A percentile compares a stretch with the other conserved stretches of the same genome.
Evolutionary conservation across 2,888 invertebrate species (phyloP).

Genomic region (Harpalus rufipes): DNA sequence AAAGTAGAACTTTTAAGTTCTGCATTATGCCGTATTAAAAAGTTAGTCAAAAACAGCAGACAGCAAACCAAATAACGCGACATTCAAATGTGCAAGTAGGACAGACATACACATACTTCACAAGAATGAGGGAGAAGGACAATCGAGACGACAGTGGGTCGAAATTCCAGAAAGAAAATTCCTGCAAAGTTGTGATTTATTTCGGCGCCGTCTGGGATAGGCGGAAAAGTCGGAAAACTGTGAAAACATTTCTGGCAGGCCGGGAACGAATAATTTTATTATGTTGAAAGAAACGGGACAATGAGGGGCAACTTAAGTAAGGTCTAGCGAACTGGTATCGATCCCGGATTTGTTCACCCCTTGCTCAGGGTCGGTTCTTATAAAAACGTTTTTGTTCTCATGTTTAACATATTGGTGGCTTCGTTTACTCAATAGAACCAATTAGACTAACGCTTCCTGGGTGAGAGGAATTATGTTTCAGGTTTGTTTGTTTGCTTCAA

Average conservation of each 20-base stretch:
- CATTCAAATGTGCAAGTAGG: conserved; percentile 15
- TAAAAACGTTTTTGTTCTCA: not conserved
- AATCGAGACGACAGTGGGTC: conserved; percentile 35
- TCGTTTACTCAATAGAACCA: not conserved
- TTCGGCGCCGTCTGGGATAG: conserved; percentile 63
- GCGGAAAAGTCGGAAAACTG: conserved; percentile 61
- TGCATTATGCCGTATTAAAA: conserved; percentile 35
- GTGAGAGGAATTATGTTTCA: not conserved
- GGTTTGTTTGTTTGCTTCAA: too few species aligned
- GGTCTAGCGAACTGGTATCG: conserved; percentile 53
- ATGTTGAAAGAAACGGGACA: conserved; percentile 63
- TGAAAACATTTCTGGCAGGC: conserved; percentile 57
- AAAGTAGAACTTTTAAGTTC: not conserved
- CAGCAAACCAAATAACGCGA: conserved; percentile 24
- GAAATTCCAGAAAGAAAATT: conserved; percentile 58
- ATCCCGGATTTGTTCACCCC: conserved; percentile 45
- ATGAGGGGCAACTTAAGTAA: conserved; percentile 56
- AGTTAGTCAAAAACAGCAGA: conserved; percentile 35
- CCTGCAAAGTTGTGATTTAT: conserved; percentile 61
- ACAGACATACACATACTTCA: conserved; percentile 24
- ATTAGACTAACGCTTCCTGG: not conserved
- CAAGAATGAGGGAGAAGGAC: conserved; percentile 32
- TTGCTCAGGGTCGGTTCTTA: conserved; percentile 12
- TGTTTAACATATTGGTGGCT: not conserved
- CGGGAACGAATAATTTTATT: conserved; percentile 61